Conservation (phyloP, 2,888 invertebrate species). For the Sesia bembeciformis region DNA sequence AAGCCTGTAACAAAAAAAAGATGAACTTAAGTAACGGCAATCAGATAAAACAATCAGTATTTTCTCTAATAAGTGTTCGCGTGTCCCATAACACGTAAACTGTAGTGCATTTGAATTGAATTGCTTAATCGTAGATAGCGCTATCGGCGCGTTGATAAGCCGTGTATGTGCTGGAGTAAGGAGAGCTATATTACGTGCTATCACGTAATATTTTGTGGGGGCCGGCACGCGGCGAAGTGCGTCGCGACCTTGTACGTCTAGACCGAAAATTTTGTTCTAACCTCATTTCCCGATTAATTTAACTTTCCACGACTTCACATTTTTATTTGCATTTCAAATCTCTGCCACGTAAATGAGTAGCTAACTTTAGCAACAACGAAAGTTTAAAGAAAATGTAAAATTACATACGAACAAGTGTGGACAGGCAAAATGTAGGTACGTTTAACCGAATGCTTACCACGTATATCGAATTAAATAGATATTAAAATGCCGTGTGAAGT, state of each 20-base stretch:
- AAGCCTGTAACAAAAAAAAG: constrained; percentile 75
- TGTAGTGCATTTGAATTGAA: constrained; percentile 11
- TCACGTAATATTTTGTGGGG: neutral
- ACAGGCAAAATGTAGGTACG: too few species aligned
- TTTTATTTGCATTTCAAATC: too few species aligned
- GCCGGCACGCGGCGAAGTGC: neutral
- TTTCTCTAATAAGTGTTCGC: neutral
- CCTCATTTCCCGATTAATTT: too few species aligned
- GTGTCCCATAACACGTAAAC: neutral
- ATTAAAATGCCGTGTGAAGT: too few species aligned
- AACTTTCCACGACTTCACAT: too few species aligned
- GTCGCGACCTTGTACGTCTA: neutral
- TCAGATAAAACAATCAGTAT: neutral
- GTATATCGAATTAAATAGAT: too few species aligned
- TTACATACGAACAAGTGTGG: too few species aligned
- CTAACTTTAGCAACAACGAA: too few species aligned
- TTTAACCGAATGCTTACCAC: too few species aligned
- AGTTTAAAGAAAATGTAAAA: too few species aligned
- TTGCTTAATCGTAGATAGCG: constrained; percentile 35
- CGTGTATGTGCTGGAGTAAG: constrained; percentile 13
- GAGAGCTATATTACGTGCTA: neutral
- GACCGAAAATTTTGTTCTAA: too few species aligned
- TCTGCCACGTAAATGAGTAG: too few species aligned
- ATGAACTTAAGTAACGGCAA: neutral
- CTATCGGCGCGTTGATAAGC: constrained; percentile 40